A percentile compares a stretch with the other conserved stretches of the same genome.
Conservation (phyloP, 2,797 vertebrate species). For the Squalus acanthias region DNA sequence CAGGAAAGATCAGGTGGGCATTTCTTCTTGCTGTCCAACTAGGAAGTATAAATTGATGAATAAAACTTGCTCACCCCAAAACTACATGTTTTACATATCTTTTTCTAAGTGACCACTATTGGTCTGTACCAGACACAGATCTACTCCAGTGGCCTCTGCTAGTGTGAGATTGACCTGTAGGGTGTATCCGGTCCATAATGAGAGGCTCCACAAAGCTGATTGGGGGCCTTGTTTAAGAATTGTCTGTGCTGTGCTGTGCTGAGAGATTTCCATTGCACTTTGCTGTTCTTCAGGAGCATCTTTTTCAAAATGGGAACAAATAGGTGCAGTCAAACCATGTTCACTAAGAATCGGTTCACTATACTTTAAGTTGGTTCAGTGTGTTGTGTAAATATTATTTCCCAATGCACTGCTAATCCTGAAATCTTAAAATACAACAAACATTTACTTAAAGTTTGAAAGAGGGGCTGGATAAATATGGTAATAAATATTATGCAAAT, state of each 20-base stretch:
- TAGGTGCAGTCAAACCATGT: background rate
- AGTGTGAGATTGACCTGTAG: background rate
- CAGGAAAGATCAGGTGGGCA: background rate
- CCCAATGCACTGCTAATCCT: background rate
- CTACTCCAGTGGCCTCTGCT: background rate
- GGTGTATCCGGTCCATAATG: background rate
- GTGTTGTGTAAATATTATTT: background rate
- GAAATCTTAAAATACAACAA: background rate
- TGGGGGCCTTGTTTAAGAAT: background rate
- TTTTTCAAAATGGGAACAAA: background rate
- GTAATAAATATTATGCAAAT: background rate
- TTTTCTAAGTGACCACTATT: background rate
- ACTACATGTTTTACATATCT: background rate
- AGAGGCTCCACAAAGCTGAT: background rate
- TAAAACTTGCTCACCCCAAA: background rate
- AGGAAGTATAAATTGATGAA: background rate
- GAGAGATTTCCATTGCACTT: background rate
- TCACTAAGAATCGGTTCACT: background rate
- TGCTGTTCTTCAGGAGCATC: background rate
- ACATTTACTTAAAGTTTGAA: background rate
- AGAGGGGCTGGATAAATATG: background rate
- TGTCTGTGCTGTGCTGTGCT: background rate
- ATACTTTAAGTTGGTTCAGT: background rate
- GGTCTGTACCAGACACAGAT: background rate
- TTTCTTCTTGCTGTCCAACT: background rate